phyloP scores from a whole-genome alignment of 2,888 invertebrate genomes.

The Drymonia ruficornis region DNA sequence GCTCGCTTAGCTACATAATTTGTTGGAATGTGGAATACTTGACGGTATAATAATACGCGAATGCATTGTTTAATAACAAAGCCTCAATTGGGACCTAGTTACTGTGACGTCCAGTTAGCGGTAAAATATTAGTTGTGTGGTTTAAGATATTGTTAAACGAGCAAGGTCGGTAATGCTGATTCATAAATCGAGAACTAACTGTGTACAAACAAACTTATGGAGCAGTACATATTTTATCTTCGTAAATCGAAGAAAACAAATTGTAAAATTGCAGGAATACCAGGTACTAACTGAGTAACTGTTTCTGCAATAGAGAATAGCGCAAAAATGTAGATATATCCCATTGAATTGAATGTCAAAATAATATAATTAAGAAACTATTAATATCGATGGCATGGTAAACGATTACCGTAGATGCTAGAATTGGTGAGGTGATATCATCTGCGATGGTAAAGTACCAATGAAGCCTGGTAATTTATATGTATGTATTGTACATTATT shows the following conservation, averaged over 20 bases:
- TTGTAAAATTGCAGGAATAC: too few species aligned
- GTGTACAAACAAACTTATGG: neutral
- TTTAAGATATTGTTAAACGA: conserved; percentile 19
- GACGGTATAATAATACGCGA: neutral
- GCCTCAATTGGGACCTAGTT: conserved; percentile 15
- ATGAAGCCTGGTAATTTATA: too few species aligned
- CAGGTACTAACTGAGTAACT: too few species aligned
- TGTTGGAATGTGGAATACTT: neutral
- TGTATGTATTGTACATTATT: neutral
- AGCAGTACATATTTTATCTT: neutral
- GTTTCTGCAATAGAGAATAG: too few species aligned
- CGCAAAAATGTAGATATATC: too few species aligned
- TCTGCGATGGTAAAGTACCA: too few species aligned
- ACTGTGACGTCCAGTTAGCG: conserved; percentile 48
- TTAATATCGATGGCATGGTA: too few species aligned
- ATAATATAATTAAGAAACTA: too few species aligned
- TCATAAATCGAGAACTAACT: conserved; percentile 3
- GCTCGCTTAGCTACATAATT: neutral
- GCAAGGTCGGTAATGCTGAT: conserved; percentile 16
- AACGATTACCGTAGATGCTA: too few species aligned
- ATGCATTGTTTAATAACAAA: neutral
- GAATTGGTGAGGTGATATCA: too few species aligned
- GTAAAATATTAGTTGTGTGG: conserved; percentile 33
- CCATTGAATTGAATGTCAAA: too few species aligned
- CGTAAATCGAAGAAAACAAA: neutral